phyloP scores from a whole-genome alignment of 1,140 invertebrate genomes.

The honey bee (Apis mellifera) region Amel_HAv3.1 CM009942.2:5349501-5350000 shows the following conservation, averaged over 20 bases:
- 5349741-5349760: neutral
- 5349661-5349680: neutral
- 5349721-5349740: neutral
- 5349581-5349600: too few species aligned
- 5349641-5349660: too few species aligned
- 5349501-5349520: too few species aligned
- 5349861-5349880: neutral
- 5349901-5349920: conserved; percentile 26
- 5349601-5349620: too few species aligned
- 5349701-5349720: neutral
- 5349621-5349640: too few species aligned
- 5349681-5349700: too few species aligned
- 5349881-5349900: neutral
- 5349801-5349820: neutral
- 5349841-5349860: neutral
- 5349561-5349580: too few species aligned
- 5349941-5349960: conserved; percentile 16
- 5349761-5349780: neutral
- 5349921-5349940: neutral
- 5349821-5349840: neutral
- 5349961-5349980: conserved; percentile 11
- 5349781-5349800: neutral
- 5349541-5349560: too few species aligned
- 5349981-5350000: neutral
- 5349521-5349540: too few species aligned